Conservation (phyloP, 2,113 vertebrate species). For the Cyphotilapia sp. region DNA sequence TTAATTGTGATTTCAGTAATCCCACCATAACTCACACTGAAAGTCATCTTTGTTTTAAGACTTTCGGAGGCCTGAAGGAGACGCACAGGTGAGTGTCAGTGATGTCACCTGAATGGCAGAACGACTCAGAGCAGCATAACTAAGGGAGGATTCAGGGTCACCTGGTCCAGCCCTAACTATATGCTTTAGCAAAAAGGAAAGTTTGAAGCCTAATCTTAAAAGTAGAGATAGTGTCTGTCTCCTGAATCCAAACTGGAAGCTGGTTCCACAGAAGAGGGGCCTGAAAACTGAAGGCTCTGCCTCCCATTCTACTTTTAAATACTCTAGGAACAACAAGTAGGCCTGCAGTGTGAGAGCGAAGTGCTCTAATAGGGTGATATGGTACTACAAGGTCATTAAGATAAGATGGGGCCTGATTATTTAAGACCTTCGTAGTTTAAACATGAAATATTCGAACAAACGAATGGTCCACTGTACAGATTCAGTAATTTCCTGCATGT, state of each 20-base stretch:
- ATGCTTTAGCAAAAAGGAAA: not conserved
- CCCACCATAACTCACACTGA: not conserved
- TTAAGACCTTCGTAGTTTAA: not conserved
- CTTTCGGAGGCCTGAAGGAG: not conserved
- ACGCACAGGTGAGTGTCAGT: not conserved
- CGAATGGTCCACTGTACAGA: rapidly evolving
- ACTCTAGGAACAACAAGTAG: not conserved
- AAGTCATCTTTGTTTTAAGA: not conserved
- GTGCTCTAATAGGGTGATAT: not conserved
- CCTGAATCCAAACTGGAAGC: not conserved
- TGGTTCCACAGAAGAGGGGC: not conserved
- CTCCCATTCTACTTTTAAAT: not conserved
- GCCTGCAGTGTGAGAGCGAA: rapidly evolving
- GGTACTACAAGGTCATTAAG: not conserved
- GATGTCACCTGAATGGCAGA: not conserved
- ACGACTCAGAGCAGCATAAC: not conserved
- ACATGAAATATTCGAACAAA: not conserved
- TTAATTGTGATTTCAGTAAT: not conserved
- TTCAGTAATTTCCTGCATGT: not conserved
- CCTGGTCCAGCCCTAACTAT: not conserved
- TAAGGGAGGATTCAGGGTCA: not conserved
- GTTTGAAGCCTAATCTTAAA: rapidly evolving
- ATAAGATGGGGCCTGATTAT: not conserved
- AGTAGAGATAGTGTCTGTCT: not conserved
- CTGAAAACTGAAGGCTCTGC: not conserved